These are phyloP conservation scores for Pyrgilauda ruficollis DNA, from an alignment of 2,113 vertebrate genomes.

Conservation along the genomic window DNA sequence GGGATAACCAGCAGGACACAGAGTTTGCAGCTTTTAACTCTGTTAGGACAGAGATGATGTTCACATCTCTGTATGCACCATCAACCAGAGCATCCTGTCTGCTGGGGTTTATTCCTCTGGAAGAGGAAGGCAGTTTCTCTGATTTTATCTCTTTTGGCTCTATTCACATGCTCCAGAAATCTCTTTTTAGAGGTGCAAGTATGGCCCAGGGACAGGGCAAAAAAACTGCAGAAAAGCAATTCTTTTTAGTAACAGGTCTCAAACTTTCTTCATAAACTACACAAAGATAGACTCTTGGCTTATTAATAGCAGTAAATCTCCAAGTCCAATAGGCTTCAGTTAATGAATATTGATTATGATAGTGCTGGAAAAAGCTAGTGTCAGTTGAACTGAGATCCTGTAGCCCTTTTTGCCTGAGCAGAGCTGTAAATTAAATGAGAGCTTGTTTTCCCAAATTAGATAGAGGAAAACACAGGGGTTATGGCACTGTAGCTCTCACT, in stretches of 20 bases:
- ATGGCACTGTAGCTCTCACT: background rate
- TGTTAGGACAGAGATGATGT: background rate
- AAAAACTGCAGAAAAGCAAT: background rate
- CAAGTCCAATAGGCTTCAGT: background rate
- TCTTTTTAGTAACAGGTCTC: background rate
- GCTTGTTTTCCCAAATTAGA: background rate
- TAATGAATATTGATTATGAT: constrained; percentile 41
- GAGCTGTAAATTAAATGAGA: background rate
- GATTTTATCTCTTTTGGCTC: background rate
- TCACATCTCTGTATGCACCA: background rate
- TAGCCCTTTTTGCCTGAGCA: background rate
- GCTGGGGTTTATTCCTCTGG: background rate
- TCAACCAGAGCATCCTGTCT: background rate
- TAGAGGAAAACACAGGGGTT: background rate
- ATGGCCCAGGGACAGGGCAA: background rate
- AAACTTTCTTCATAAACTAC: background rate
- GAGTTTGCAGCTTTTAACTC: background rate
- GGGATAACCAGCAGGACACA: background rate
- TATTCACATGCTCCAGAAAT: background rate
- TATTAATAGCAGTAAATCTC: constrained; percentile 19
- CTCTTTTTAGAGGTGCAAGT: background rate
- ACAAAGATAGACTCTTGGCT: background rate
- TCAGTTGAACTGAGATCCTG: background rate
- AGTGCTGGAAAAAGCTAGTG: background rate
- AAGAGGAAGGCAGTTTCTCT: background rate